Evolutionary conservation across 2,888 invertebrate genomes (phyloP).

Genomic region (Palloptera scutellata): DNA sequence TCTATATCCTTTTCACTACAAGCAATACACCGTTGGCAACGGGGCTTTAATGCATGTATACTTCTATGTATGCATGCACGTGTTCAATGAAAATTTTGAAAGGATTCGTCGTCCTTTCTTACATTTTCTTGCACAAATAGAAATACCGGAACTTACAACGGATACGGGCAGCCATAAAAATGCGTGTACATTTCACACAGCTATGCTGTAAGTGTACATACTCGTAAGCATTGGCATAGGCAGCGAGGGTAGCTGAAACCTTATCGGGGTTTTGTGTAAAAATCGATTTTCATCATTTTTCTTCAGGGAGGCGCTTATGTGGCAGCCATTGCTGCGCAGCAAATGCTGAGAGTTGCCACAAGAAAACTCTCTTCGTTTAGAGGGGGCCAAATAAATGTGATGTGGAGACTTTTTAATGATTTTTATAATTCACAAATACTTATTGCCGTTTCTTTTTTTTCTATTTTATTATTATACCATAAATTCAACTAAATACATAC

Average conservation of each 20-base stretch:
- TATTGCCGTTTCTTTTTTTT: too few relatives aligned
- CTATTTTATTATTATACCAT: too few relatives aligned
- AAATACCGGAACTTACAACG: slow-evolving; percentile 38
- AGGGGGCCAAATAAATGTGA: neutral
- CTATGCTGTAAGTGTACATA: neutral
- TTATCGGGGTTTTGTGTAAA: slow-evolving; percentile 35
- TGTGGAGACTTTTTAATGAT: neutral
- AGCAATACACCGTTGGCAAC: slow-evolving; percentile 15
- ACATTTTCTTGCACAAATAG: slow-evolving; percentile 13
- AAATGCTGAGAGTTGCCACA: slow-evolving; percentile 9
- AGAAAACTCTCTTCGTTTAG: neutral
- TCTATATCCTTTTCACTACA: slow-evolving; percentile 2
- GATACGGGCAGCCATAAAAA: slow-evolving; percentile 36
- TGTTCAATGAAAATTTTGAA: slow-evolving; percentile 19
- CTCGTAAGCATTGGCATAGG: neutral
- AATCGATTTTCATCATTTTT: neutral
- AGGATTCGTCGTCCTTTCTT: slow-evolving; percentile 1
- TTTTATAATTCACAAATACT: too few relatives aligned
- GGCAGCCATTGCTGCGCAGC: slow-evolving; percentile 42
- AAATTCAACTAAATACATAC: too few relatives aligned
- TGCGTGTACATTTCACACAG: neutral
- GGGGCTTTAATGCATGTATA: slow-evolving; percentile 16
- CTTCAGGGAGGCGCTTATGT: slow-evolving; percentile 32
- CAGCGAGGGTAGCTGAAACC: slow-evolving; percentile 20
- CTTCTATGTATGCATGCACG: slow-evolving; percentile 13